Evolutionary conservation across 2,888 invertebrate species (phyloP).

Genomic region (Adelphocoris suturalis): DNA sequence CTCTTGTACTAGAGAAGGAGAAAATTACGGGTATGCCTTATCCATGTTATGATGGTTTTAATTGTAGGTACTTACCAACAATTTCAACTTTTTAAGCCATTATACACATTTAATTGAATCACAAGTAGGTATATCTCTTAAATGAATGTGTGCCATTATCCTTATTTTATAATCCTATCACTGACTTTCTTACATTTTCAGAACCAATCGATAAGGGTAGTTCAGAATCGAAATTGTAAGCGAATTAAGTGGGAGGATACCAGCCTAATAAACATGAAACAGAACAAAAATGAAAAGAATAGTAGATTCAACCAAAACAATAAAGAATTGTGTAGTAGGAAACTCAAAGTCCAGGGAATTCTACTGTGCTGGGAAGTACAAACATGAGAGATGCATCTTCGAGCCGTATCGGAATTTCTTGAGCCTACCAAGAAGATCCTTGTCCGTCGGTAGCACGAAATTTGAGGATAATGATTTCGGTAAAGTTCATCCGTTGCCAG

Average conservation of each 20-base stretch:
- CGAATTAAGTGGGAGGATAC: neutral
- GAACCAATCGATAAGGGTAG: neutral
- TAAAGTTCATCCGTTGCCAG: constrained; percentile 8
- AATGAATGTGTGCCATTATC: no score
- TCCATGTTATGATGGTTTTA: no score
- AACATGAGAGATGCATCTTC: neutral
- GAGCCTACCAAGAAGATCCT: neutral
- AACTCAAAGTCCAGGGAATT: constrained; percentile 28
- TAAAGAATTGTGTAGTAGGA: neutral
- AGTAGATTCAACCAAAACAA: constrained; percentile 42
- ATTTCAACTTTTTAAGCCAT: no score
- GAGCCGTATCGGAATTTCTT: neutral
- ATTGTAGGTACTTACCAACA: no score
- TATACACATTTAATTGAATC: no score
- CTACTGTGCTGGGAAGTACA: neutral
- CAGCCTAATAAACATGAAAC: constrained; percentile 19
- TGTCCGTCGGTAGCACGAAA: neutral
- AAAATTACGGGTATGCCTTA: no score
- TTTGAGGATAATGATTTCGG: neutral
- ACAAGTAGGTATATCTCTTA: no score
- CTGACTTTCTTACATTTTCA: neutral
- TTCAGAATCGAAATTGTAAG: neutral
- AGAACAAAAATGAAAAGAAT: constrained; percentile 47
- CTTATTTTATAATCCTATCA: no score
- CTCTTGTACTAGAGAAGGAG: no score